Evolutionary conservation across 2,888 invertebrate genomes (phyloP), one percentile per base, ranked within the genome.

Genomic region (Drosophila rubida): DNA sequence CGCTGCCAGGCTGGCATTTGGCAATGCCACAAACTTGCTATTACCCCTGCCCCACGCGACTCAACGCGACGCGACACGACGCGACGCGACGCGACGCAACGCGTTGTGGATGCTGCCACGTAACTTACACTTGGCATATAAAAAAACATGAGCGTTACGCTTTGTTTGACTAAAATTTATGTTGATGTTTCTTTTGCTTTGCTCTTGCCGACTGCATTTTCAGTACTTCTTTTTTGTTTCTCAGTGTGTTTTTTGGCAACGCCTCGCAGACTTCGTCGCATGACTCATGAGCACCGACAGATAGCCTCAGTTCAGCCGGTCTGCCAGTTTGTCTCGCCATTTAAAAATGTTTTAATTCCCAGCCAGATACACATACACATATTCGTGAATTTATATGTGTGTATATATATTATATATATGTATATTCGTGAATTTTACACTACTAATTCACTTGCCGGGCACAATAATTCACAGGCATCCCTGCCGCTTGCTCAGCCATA

Each of bases 121-220:
- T 51, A 70, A 42, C 57, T 57, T 60, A 46, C 71, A 69, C 63
- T 65, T 48, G 60, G 13, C 30, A 22, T 41, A 46, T 50, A 62
- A 67, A 61, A 68, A 62, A 58, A 65, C 73, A 69, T 61, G 73
- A 80, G 62, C 73, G 84, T 75, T 75, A 79, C 86, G 86, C 84
- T 84, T 84, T 84, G 84, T 84, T 84, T 84, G 84, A 86, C 86
- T 84, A 74, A 83, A 86, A 84, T 84, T 84, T 86, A 84, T 84
- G 84, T 80, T 79, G 86, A 80, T 84, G 79, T 72, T 84, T 75
- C 72, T 76, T 71, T 78, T 53, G 42, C 41, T 42, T 77, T 59
- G 60, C 55, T 22, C 58, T 54, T 50, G 49, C 61, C 46, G 51
- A 46, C 35, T 46, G 50, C 50, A 45, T 27, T 62, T 75, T 51